Conservation (phyloP, 23 tunicate genomes). For the Aplidium turbinatum region DNA sequence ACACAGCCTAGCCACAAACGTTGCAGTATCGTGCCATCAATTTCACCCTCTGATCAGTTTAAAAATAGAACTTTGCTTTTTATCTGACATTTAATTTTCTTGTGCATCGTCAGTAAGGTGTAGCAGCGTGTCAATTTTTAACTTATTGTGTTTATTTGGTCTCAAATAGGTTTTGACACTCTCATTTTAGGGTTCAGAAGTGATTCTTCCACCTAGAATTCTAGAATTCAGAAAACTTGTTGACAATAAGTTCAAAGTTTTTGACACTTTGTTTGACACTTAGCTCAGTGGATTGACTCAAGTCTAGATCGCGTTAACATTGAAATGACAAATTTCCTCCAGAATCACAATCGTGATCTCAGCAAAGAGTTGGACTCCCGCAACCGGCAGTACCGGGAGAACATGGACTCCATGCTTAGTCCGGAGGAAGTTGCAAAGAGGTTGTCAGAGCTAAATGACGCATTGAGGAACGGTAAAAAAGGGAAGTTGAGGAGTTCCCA, state of each 20-base stretch:
- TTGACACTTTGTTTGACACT: too few species aligned
- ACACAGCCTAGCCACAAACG: too few species aligned
- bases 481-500: constrained; percentile 9
- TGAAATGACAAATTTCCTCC: not conserved
- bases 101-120: constrained; percentile 6
- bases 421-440: constrained; percentile 67
- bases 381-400: not conserved
- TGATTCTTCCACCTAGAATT: too few species aligned
- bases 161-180: too few species aligned
- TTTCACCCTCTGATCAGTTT: not conserved
- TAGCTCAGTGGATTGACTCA: too few species aligned
- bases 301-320: not conserved
- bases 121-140: too few species aligned
- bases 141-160: too few species aligned
- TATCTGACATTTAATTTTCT: not conserved
- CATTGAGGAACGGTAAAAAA: constrained; percentile 56
- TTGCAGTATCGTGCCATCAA: too few species aligned
- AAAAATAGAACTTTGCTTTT: not conserved
- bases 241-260: too few species aligned
- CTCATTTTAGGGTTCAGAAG: too few species aligned
- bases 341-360: constrained; percentile 19
- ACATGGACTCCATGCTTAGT: constrained; percentile 46
- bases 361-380: constrained; percentile 20
- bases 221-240: too few species aligned
- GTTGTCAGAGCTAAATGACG: constrained; percentile 41